A percentile compares a stretch with the other conserved stretches of the same genome.
These are phyloP conservation scores for Solea solea DNA, from an alignment of 2,113 vertebrate genomes.

Conservation along the genomic window DNA sequence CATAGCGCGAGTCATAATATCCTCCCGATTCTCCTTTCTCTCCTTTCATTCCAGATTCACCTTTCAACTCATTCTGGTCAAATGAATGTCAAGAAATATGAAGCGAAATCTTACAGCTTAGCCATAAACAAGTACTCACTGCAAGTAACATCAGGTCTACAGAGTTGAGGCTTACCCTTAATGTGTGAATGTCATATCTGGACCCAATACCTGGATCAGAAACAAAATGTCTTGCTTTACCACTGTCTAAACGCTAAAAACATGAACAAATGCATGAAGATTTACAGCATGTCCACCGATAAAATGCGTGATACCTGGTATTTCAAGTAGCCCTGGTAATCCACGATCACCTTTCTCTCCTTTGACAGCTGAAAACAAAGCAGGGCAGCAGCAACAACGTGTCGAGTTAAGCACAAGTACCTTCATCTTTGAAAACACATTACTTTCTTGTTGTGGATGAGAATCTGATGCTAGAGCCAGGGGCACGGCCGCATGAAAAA, in stretches of 20 bases:
- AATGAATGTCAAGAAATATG: neutral
- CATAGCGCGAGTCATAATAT: conserved; percentile 69
- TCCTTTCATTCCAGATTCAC: conserved; percentile 82
- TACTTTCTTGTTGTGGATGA: neutral
- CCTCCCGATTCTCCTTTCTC: conserved; percentile 77
- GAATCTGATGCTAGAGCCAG: too few relatives aligned
- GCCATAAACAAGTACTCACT: neutral
- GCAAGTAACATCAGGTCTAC: neutral
- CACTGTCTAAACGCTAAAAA: neutral
- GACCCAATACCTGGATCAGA: conserved; percentile 55
- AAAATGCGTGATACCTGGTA: conserved; percentile 77
- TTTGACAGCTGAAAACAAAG: conserved; percentile 63
- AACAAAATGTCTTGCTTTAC: neutral
- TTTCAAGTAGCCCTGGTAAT: conserved; percentile 66
- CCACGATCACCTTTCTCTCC: conserved; percentile 89
- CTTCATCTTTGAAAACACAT: neutral
- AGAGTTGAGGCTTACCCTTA: conserved; percentile 60
- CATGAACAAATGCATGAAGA: neutral
- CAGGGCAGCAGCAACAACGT: neutral
- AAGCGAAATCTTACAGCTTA: neutral
- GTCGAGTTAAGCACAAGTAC: neutral
- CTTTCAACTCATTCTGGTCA: conserved; percentile 81
- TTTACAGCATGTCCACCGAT: neutral
- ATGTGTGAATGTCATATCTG: conserved; percentile 62
- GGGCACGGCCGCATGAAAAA: too few relatives aligned